Conservation (phyloP, 2,113 vertebrate species). For the Copsychus sechellarum region DNA sequence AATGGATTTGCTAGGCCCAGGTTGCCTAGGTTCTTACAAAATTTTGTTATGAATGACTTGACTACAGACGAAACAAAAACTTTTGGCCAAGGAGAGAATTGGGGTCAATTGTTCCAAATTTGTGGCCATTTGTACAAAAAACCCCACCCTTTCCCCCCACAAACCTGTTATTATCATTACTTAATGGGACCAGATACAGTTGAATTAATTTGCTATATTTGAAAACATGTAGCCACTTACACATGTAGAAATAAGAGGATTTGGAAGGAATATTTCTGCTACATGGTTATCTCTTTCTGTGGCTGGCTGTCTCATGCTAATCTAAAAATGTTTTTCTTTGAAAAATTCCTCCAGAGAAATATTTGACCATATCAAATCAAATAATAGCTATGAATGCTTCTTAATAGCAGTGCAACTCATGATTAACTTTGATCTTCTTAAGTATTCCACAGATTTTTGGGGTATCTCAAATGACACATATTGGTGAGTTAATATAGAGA, state of each 20-base stretch:
- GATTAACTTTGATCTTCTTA: background rate
- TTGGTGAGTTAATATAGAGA: background rate
- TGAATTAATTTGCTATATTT: background rate
- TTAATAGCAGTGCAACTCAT: background rate
- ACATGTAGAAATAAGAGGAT: background rate
- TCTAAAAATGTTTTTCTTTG: background rate
- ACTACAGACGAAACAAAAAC: background rate
- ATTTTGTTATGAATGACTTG: background rate
- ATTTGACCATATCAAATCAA: background rate
- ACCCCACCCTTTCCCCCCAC: rapidly evolving
- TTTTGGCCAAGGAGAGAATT: background rate
- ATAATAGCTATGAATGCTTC: rapidly evolving
- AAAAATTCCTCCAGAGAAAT: background rate
- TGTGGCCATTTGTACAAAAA: background rate
- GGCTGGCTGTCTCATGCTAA: background rate
- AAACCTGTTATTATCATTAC: background rate
- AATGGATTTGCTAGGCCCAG: background rate
- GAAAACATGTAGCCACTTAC: background rate
- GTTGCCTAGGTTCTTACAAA: background rate
- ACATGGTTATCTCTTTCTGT: background rate
- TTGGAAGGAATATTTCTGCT: background rate
- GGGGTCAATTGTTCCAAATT: background rate
- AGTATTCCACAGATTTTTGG: background rate
- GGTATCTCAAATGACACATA: background rate
- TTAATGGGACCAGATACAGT: background rate